phyloP scores from a whole-genome alignment of 1,140 invertebrate species.

The Drosophila watanabei region DNA sequence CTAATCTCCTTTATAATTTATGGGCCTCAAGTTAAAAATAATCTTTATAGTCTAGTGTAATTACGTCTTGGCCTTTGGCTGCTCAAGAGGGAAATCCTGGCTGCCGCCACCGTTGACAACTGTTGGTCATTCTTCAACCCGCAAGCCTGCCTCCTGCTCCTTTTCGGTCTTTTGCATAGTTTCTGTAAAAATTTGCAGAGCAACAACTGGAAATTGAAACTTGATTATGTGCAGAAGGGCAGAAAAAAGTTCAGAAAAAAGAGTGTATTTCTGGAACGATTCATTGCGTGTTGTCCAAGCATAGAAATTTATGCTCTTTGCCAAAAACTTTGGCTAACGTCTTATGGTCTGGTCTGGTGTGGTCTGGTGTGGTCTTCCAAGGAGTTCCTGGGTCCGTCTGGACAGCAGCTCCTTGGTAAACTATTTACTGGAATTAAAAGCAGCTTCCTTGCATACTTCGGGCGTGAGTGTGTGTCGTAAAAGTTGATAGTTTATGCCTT shows the following conservation, averaged over 20 bases:
- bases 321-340: constrained; percentile 64
- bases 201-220: constrained; percentile 80
- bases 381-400: constrained; percentile 30
- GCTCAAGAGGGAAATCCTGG: constrained; percentile 29
- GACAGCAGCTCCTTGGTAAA: constrained; percentile 52
- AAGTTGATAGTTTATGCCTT: constrained; percentile 76
- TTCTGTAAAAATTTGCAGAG: constrained; percentile 57
- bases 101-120: constrained; percentile 63
- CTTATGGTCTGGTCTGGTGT: constrained; percentile 20
- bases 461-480: constrained; percentile 40
- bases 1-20: no score
- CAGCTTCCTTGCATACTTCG: constrained; percentile 70
- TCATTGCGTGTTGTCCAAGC: constrained; percentile 58
- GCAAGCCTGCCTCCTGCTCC: neutral
- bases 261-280: constrained; percentile 26
- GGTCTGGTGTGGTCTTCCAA: constrained; percentile 7
- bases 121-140: constrained; percentile 55
- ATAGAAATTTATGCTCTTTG: constrained; percentile 80
- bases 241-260: constrained; percentile 56
- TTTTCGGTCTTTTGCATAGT: constrained; percentile 61
- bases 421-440: constrained; percentile 71
- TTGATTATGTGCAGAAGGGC: constrained; percentile 80
- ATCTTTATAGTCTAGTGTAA: constrained; percentile 54
- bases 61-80: constrained; percentile 46
- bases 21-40: neutral